Evolutionary conservation across 2,113 vertebrate species (phyloP).

Genomic region (Myrmophylax atrothorax): DNA sequence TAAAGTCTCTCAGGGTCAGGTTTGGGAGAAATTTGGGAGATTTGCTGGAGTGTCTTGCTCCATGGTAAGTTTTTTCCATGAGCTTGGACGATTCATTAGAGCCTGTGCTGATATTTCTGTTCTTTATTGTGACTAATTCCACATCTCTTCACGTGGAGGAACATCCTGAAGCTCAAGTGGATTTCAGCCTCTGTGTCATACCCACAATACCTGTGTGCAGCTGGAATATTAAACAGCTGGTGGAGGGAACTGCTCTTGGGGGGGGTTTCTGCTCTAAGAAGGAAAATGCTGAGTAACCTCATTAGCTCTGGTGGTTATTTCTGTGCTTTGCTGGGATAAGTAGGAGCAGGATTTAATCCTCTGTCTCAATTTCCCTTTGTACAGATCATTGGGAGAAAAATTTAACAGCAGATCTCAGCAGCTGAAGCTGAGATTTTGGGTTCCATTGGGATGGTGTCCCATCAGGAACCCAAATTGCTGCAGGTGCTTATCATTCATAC

Average conservation of each 20-base stretch:
- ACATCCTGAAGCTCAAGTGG: background rate
- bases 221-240: slow-evolving; percentile 18
- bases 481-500: background rate
- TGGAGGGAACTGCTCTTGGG: background rate
- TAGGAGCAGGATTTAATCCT: background rate
- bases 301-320: slow-evolving; percentile 2
- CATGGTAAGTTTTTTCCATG: background rate
- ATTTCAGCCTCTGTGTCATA: background rate
- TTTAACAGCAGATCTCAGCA: background rate
- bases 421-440: background rate
- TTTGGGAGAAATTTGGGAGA: background rate
- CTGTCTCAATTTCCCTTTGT: background rate
- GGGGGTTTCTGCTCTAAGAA: background rate
- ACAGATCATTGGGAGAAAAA: background rate
- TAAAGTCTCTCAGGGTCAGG: background rate
- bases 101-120: background rate
- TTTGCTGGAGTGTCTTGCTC: background rate
- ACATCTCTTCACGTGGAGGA: background rate
- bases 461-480: background rate
- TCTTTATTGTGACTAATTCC: background rate
- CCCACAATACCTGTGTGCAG: background rate
- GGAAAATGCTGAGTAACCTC: slow-evolving; percentile 26
- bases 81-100: background rate
- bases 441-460: background rate
- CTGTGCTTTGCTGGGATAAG: background rate